These are phyloP conservation scores for Brachirus orientalis DNA, from an alignment of 2,113 vertebrate genomes.

Conservation along the genomic window DNA sequence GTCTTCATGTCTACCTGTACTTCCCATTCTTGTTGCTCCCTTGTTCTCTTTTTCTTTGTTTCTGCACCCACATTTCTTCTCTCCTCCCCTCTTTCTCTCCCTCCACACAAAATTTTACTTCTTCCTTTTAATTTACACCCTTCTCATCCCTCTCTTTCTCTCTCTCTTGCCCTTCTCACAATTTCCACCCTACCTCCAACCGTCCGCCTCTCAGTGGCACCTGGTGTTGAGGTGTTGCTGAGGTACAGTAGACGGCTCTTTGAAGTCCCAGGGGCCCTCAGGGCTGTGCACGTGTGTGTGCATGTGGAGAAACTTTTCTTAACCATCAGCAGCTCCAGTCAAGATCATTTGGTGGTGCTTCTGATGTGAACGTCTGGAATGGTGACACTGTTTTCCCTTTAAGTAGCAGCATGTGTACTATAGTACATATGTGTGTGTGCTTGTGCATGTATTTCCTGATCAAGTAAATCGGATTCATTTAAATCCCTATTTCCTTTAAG, in stretches of 20 bases:
- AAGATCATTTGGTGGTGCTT: slow-evolving; percentile 49
- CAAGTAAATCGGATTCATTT: slow-evolving; percentile 18
- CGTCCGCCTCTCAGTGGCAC: slow-evolving; percentile 46
- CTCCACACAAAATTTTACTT: slow-evolving; percentile 2
- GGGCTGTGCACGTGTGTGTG: slow-evolving; percentile 30
- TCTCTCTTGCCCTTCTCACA: background rate
- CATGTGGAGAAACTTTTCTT: slow-evolving; percentile 47
- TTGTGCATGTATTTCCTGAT: slow-evolving; percentile 3
- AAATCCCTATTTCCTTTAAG: too few species aligned
- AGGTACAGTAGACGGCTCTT: slow-evolving; percentile 72
- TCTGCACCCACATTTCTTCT: background rate
- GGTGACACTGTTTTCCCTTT: slow-evolving; percentile 27
- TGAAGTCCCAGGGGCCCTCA: slow-evolving; percentile 69
- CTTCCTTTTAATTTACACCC: background rate
- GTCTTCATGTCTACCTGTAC: background rate
- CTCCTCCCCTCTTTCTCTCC: background rate
- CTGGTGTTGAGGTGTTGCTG: slow-evolving; percentile 74
- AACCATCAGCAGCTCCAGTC: slow-evolving; percentile 40
- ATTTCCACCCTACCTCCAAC: slow-evolving; percentile 26
- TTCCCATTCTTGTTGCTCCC: background rate
- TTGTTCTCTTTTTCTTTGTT: background rate
- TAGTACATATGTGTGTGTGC: slow-evolving; percentile 1
- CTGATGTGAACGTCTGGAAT: slow-evolving; percentile 44
- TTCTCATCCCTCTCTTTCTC: slow-evolving; percentile 2
- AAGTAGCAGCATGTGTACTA: background rate